These are phyloP conservation scores for Steinernema khuongi DNA, from an alignment of 1,140 invertebrate species.

Conservation along the genomic window DNA sequence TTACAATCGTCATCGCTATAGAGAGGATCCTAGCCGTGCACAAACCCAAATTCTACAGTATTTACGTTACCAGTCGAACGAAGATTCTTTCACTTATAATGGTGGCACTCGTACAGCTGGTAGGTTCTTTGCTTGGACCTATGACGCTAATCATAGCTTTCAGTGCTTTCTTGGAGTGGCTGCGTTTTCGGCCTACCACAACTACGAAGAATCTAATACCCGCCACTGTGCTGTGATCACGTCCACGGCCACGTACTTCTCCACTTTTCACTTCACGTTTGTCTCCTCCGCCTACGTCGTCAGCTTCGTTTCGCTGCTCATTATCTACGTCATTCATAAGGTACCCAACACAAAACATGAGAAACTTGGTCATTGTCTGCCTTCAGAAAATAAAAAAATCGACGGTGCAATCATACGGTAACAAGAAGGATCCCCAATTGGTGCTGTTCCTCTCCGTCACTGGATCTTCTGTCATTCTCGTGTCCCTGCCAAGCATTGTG, in stretches of 20 bases:
- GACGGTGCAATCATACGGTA: neutral
- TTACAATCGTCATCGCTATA: neutral
- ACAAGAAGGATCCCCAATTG: neutral
- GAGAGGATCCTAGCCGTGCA: neutral
- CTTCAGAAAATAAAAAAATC: neutral
- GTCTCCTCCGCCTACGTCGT: neutral
- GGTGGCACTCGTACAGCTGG: neutral
- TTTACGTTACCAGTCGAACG: neutral
- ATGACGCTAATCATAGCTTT: neutral
- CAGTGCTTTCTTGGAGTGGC: neutral
- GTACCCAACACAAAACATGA: neutral
- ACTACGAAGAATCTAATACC: neutral
- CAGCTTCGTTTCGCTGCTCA: neutral
- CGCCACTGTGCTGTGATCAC: neutral
- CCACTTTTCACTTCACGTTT: slow-evolving; percentile 19
- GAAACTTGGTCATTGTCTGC: neutral
- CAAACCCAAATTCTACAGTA: neutral
- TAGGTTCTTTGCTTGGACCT: neutral
- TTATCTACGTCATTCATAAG: slow-evolving; percentile 3
- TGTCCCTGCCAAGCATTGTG: neutral
- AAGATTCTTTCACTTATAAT: neutral
- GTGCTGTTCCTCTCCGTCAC: neutral
- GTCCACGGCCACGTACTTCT: slow-evolving; percentile 12
- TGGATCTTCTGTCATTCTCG: neutral
- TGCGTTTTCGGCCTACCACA: neutral